Base-by-base conservation (phyloP, 2,888 invertebrate genomes). In the Platypus cylindrus region DNA sequence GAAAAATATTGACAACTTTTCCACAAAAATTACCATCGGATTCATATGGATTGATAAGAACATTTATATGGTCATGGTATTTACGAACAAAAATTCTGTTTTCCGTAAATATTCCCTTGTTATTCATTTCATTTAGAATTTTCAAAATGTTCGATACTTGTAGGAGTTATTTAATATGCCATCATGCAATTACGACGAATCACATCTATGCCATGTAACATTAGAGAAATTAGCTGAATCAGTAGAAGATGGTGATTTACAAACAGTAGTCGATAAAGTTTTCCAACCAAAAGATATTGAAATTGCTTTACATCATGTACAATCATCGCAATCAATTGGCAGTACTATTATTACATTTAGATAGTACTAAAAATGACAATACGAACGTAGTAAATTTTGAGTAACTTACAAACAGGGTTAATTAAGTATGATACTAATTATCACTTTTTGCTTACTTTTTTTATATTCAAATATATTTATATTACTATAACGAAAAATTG, bases 181-280 rank as follows among this genome's bases (percentile, higher is more conserved):
- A 17, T 26, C 50, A 4, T 48, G 48, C 18, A 46, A 53, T 47
- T 60, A 50, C 40, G 57, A 58, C 30, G 63, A 60, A 47, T 53
- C 56, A 8, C 59, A 60, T 35, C 49, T 62, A 33, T 60, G 60
- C 40, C 50, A 55, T 37, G 46, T 50, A 8, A 50, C 52, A 13
- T 45, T 64, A 33, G 60, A 63, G 37, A 49, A 52, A 38, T 38
- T 64, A 31, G 41, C 51, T 3, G 57, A 63, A 32, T 58, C 71
- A 30, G 67, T 70, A 0, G 70, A 72, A 46, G 60, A 64, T 14
- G 66, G 69, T 32, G 59, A 66, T 40, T 50, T 74, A 37, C 69
- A 69, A 49, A 67, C 70, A 3, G 70, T 74, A 20, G 68, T 74
- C 2, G 72, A 72, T 43, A 69, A 66, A 50, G 68, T 64, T 2